These are phyloP conservation scores for Xiphophorus couchianus DNA, from an alignment of 2,113 vertebrate species.

Conservation along the genomic window DNA sequence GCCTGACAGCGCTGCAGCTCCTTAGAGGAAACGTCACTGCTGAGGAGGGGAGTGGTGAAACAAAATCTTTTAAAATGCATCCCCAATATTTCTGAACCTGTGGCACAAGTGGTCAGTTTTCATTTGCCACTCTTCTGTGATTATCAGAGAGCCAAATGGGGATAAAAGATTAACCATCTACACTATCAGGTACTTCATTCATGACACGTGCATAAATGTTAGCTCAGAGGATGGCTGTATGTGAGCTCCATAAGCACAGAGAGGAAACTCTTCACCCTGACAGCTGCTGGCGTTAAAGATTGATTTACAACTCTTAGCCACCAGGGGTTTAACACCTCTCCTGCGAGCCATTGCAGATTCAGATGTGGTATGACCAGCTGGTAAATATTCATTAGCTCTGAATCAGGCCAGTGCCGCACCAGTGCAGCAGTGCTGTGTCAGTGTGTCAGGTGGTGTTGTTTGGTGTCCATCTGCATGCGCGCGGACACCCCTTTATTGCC, in stretches of 20 bases:
- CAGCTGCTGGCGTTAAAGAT: slow-evolving; percentile 45
- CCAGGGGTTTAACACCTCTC: slow-evolving; percentile 34
- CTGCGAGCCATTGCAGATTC: slow-evolving; percentile 30
- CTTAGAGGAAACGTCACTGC: neutral
- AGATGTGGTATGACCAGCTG: slow-evolving; percentile 30
- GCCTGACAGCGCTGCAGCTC: neutral
- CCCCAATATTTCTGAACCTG: slow-evolving; percentile 13
- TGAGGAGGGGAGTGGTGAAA: neutral
- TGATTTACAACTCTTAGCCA: slow-evolving; percentile 53
- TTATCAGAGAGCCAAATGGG: neutral
- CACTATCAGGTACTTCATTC: neutral
- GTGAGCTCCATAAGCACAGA: neutral
- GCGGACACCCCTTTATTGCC: neutral
- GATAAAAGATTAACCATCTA: neutral
- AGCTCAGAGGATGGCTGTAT: slow-evolving; percentile 1
- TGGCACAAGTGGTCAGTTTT: slow-evolving; percentile 19
- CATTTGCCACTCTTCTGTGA: slow-evolving; percentile 25
- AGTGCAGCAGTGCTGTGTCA: slow-evolving; percentile 26
- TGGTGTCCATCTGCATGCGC: slow-evolving; percentile 5
- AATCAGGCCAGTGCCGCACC: slow-evolving; percentile 61
- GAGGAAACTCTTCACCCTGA: slow-evolving; percentile 37
- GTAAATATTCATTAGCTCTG: slow-evolving; percentile 76
- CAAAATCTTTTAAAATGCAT: slow-evolving; percentile 9
- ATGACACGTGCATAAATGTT: slow-evolving; percentile 26
- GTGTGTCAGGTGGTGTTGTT: slow-evolving; percentile 26